Base-by-base conservation (phyloP, 2,797 vertebrate species). In the Gouania willdenowi region DNA sequence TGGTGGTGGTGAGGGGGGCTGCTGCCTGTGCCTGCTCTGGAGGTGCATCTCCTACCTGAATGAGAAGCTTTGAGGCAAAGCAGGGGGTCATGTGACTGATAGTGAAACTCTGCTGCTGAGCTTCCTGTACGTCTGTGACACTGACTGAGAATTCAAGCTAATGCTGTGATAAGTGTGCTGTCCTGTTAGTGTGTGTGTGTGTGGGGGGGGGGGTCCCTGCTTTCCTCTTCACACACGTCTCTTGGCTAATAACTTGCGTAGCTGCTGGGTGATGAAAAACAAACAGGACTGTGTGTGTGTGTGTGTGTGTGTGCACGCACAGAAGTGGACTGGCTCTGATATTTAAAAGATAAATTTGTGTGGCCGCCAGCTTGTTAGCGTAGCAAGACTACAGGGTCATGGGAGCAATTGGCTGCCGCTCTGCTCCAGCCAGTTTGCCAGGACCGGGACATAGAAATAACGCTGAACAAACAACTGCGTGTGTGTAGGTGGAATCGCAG, bases 301-400 rank as follows among this genome's bases (percentile, higher is more conserved):
- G 21, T 41, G 34, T 56, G 44, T 42, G 37, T 41, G 20, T 19
- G 26, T 11, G 50, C 33, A 40, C 46, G 33, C 40, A 13, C 18
- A 44, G 18, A 51, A 36, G 49, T 5, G 30, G 42, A 55, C 37
- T 33, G 12, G 41, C 46, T 40, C 35, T 54, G 60, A 75, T 78
- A 64, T 81, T 76, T 60, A 46, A 48, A 39, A 50, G 47, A 58
- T n/a, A n/a, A n/a, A 71, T 64, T 82, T 81, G 72, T 80, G 71
- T 61, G 77, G 68, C 56, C 53, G 83, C 83, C 85, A 84, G 84
- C 84, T 88, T 88, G 84, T 89, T 88, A 87, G 81, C 67, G 62
- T 81, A 75, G 75, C 66, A 76, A 82, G 81, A 75, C 87, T 77
- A 52, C 54, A 69, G 81, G 87, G 83, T 88, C 86, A 85, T 51